Percentiles rank a stretch among this genome's conserved stretches.
Conservation (phyloP, 2,113 vertebrate species). For the Elaphurus davidianus region DNA sequence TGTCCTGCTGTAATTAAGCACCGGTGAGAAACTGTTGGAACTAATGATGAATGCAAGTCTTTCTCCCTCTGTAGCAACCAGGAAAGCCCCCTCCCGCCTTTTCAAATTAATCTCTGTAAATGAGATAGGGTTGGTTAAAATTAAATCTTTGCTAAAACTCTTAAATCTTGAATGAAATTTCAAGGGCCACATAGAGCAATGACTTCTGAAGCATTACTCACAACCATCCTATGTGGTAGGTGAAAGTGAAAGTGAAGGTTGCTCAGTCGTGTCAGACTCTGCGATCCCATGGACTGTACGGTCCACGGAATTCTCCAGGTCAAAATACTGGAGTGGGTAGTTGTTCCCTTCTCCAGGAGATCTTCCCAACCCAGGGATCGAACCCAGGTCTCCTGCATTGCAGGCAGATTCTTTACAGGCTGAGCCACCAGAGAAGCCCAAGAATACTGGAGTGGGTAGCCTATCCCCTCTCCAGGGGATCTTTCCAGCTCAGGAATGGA, state of each 20-base stretch:
- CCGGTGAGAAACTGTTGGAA: not conserved
- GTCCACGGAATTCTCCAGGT: not conserved
- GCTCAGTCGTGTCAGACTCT: not conserved
- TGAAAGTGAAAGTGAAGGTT: not conserved
- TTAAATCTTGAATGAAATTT: constrained; percentile 1
- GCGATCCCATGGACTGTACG: fast-evolving
- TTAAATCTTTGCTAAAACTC: not conserved
- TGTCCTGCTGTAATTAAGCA: not conserved
- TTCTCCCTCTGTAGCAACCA: not conserved
- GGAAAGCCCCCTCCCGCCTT: not conserved
- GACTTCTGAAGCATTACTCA: not conserved
- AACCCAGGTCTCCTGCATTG: not conserved
- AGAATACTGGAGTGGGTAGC: not conserved
- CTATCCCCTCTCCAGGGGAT: not conserved
- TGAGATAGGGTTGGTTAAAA: not conserved
- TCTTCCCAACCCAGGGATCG: not conserved
- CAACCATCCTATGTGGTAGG: not conserved
- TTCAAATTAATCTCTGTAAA: not conserved
- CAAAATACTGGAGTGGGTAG: not conserved
- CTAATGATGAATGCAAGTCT: not conserved
- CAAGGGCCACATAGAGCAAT: not conserved
- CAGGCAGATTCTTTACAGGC: not conserved
- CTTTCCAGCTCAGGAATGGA: not conserved
- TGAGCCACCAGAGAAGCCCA: not conserved
- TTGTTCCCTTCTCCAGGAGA: not conserved